Conservation (phyloP, 2,797 vertebrate species). For the Coreius guichenoti region DNA sequence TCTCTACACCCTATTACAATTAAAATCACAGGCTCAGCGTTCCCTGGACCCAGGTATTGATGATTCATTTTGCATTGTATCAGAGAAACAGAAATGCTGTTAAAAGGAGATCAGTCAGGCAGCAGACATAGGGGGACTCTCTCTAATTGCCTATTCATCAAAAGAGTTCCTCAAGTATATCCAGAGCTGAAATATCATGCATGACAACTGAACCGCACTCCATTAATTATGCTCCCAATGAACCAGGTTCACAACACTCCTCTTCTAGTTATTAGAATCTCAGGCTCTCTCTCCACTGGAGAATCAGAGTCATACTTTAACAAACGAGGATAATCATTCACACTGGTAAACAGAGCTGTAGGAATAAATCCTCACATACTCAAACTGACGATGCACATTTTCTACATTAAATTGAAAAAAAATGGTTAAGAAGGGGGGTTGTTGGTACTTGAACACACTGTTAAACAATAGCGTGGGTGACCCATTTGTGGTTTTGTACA, state of each 20-base stretch:
- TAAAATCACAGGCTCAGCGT: conserved; percentile 64
- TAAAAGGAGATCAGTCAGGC: conserved; percentile 84
- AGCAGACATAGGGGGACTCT: conserved; percentile 74
- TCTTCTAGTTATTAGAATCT: conserved; percentile 50
- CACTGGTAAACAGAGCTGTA: conserved; percentile 47
- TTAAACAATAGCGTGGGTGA: conserved; percentile 30
- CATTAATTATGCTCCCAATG: conserved; percentile 77
- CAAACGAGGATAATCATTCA: conserved; percentile 45
- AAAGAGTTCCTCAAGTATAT: conserved; percentile 77
- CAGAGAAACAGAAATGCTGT: conserved; percentile 81
- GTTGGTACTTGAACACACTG: conserved; percentile 23
- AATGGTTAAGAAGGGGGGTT: neutral
- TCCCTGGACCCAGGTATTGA: conserved; percentile 74
- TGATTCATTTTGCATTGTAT: conserved; percentile 83
- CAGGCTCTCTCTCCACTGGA: conserved; percentile 20
- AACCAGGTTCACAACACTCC: conserved; percentile 57
- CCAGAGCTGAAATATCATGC: conserved; percentile 71
- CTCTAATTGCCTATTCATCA: conserved; percentile 85
- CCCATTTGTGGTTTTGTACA: conserved; percentile 13
- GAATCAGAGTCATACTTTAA: conserved; percentile 53
- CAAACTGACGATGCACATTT: conserved; percentile 25
- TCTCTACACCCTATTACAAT: conserved; percentile 71
- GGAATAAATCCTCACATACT: conserved; percentile 52
- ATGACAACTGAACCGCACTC: conserved; percentile 74
- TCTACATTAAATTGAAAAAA: conserved; percentile 36